phyloP scores from a whole-genome alignment of 2,113 vertebrate species.

The Glareola pratincola region DNA sequence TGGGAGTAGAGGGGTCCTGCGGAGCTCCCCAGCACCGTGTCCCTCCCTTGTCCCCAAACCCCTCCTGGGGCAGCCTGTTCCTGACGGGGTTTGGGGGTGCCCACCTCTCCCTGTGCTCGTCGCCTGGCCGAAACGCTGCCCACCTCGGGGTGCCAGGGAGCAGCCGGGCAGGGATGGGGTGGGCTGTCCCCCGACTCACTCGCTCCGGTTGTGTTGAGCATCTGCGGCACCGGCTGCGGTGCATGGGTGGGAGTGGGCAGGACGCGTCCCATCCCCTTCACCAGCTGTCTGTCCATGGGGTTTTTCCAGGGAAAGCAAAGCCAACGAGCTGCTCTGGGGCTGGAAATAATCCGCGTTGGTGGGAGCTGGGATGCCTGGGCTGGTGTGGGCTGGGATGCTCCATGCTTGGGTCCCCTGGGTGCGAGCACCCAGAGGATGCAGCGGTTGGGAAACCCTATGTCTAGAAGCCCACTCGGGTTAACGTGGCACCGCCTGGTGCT shows the following conservation, averaged over 20 bases:
- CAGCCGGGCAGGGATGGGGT: not conserved
- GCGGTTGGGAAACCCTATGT: rapidly evolving
- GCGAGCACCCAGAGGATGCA: not conserved
- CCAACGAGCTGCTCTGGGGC: rapidly evolving
- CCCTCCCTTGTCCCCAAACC: not conserved
- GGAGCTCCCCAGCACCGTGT: not conserved
- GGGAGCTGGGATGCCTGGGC: not conserved
- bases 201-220: rapidly evolving
- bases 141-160: not conserved
- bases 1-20: rapidly evolving
- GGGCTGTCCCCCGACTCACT: rapidly evolving
- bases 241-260: not conserved
- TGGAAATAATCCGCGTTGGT: not conserved
- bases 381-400: not conserved
- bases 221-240: not conserved
- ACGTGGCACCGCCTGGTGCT: not conserved
- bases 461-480: not conserved
- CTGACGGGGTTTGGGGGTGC: not conserved
- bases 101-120: not conserved
- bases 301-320: not conserved
- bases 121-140: not conserved
- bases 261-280: rapidly evolving
- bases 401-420: not conserved
- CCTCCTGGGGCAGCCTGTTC: not conserved
- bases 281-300: rapidly evolving